These are phyloP conservation scores for Strigamia crassipes DNA, from an alignment of 2,888 invertebrate genomes.

Conservation along the genomic window DNA sequence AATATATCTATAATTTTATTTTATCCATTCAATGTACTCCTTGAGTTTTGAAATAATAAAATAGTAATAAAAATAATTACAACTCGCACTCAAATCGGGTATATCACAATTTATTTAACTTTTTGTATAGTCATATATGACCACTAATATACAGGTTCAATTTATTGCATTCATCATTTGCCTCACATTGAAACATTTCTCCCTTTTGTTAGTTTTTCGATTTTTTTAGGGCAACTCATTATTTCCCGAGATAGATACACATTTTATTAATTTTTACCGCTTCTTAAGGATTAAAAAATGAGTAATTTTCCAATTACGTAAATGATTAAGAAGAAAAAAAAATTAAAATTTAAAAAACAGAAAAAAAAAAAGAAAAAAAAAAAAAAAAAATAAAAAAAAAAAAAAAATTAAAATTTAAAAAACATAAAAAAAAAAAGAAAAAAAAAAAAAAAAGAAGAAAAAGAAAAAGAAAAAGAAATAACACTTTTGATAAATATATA, in stretches of 20 bases:
- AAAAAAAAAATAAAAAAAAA: neutral
- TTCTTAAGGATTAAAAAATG: neutral
- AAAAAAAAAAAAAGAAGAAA: too few species aligned
- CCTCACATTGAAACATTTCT: neutral
- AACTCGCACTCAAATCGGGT: neutral
- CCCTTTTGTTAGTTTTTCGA: neutral
- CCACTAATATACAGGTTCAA: neutral
- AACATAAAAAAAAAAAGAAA: too few species aligned
- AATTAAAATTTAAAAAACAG: neutral
- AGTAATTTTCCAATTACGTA: neutral
- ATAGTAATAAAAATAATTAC: too few species aligned
- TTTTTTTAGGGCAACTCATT: neutral
- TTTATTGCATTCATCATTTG: slow-evolving; percentile 7
- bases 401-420: too few species aligned
- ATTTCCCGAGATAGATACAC: neutral
- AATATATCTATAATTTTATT: too few species aligned
- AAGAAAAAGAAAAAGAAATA: neutral
- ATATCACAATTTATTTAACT: slow-evolving; percentile 2
- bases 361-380: neutral
- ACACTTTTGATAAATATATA: neutral
- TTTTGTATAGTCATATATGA: neutral
- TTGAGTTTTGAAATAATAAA: too few species aligned
- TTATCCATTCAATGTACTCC: too few species aligned
- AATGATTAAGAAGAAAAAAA: slow-evolving; percentile 12
- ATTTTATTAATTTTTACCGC: neutral